These are phyloP conservation scores for Tetrax tetrax DNA, from an alignment of 2,113 vertebrate species.

Conservation along the genomic window DNA sequence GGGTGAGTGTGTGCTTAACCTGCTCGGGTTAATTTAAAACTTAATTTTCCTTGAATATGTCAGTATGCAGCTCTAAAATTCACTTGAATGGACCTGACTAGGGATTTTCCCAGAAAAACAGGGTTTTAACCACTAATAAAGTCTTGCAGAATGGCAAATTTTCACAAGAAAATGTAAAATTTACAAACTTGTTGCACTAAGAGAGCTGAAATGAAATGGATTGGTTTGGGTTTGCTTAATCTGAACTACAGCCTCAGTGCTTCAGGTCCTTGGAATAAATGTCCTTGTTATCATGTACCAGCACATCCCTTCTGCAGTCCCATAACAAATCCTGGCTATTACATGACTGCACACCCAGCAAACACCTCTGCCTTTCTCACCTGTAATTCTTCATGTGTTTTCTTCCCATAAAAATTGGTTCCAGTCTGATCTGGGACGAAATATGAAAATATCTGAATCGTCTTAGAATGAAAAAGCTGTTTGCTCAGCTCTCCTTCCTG, in stretches of 20 bases:
- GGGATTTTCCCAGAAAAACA: not conserved
- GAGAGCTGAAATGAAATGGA: not conserved
- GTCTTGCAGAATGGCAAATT: not conserved
- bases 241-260: not conserved
- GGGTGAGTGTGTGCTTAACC: not conserved
- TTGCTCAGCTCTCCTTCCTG: not conserved
- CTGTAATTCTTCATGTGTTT: not conserved
- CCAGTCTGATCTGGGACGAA: not conserved
- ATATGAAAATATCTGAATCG: not conserved
- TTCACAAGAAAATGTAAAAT: not conserved
- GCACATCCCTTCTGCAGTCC: not conserved
- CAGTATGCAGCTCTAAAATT: not conserved
- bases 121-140: not conserved
- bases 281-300: not conserved
- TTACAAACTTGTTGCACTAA: not conserved
- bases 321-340: not conserved
- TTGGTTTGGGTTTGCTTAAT: not conserved
- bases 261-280: not conserved
- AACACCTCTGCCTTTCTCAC: not conserved
- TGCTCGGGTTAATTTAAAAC: not conserved
- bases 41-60: not conserved
- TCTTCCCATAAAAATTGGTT: not conserved
- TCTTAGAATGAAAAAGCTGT: not conserved
- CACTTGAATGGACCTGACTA: not conserved
- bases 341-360: not conserved